phyloP scores from a whole-genome alignment of 1,140 invertebrate species.

The Chironomus tepperi region DNA sequence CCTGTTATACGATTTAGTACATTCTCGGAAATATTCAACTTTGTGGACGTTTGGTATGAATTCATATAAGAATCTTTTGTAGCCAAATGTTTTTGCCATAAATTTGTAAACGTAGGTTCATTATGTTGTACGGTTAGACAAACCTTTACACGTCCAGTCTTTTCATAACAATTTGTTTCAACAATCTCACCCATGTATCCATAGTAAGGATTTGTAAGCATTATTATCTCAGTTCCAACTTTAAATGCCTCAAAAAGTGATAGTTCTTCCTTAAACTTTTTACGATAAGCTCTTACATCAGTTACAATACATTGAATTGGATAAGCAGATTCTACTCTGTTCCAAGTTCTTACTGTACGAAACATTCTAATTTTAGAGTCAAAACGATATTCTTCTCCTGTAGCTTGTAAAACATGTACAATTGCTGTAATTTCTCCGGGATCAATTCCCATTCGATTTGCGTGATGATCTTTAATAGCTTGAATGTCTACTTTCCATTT shows the following conservation, averaged over 20 bases:
- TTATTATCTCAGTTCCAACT: slow-evolving; percentile 57
- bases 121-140: slow-evolving; percentile 34
- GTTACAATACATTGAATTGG: slow-evolving; percentile 60
- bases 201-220: slow-evolving; percentile 70
- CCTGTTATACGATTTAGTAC: slow-evolving; percentile 79
- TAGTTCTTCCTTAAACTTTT: slow-evolving; percentile 24
- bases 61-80: slow-evolving; percentile 35
- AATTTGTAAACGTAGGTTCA: slow-evolving; percentile 40
- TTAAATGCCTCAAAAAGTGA: slow-evolving; percentile 57
- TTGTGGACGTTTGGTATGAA: slow-evolving; percentile 33
- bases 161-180: slow-evolving; percentile 33
- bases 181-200: slow-evolving; percentile 64
- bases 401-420: slow-evolving; percentile 61
- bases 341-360: slow-evolving; percentile 31
- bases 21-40: slow-evolving; percentile 50
- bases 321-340: slow-evolving; percentile 41
- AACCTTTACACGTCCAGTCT: slow-evolving; percentile 35
- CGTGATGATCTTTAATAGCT: slow-evolving; percentile 41
- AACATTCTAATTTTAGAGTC: slow-evolving; percentile 39
- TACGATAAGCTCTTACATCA: slow-evolving; percentile 41
- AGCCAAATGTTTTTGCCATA: slow-evolving; percentile 34
- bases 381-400: slow-evolving; percentile 53
- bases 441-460: slow-evolving; percentile 59
- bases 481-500: slow-evolving; percentile 31
- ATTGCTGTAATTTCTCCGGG: slow-evolving; percentile 61